Evolutionary conservation across 92 coral and sea anemone species (phyloP).

Genomic region (Paragorgia papillata): DNA sequence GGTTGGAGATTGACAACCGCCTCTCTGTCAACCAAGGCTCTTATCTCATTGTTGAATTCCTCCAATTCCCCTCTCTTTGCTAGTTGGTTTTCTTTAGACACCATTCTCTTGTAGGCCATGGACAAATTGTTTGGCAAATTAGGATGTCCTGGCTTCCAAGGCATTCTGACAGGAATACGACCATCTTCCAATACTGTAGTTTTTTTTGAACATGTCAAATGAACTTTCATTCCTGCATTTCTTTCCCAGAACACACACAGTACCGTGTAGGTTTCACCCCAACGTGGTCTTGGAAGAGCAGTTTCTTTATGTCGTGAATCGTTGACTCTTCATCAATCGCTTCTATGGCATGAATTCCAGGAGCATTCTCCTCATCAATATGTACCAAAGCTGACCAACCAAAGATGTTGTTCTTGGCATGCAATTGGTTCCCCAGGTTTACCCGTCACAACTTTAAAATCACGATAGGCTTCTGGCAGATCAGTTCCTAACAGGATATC

Average conservation of each 20-base stretch:
- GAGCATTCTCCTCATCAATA: conserved; percentile 25
- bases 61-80: conserved; percentile 8
- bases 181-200: conserved; percentile 54
- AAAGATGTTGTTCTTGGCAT: conserved; percentile 35
- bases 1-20: background rate
- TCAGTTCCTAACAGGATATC: background rate
- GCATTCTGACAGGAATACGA: conserved; percentile 64
- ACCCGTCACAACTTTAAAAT: conserved; percentile 7
- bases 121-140: conserved; percentile 62
- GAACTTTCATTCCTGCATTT: conserved; percentile 31
- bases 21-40: conserved; percentile 8
- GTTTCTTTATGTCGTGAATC: conserved; percentile 52
- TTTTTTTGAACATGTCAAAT: conserved; percentile 52
- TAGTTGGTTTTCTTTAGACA: conserved; percentile 27
- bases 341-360: conserved; percentile 32
- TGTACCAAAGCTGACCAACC: conserved; percentile 61
- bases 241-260: conserved; percentile 2
- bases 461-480: conserved; percentile 22
- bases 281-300: conserved; percentile 34
- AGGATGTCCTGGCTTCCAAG: conserved; percentile 63
- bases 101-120: conserved; percentile 49
- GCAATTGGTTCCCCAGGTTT: conserved; percentile 30
- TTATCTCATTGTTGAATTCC: conserved; percentile 4
- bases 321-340: conserved; percentile 5
- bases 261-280: background rate